Percentiles rank a stretch among this genome's conserved stretches.
Evolutionary conservation across 2,888 invertebrate genomes (phyloP).

Genomic region (Lasioglossum vierecki): DNA sequence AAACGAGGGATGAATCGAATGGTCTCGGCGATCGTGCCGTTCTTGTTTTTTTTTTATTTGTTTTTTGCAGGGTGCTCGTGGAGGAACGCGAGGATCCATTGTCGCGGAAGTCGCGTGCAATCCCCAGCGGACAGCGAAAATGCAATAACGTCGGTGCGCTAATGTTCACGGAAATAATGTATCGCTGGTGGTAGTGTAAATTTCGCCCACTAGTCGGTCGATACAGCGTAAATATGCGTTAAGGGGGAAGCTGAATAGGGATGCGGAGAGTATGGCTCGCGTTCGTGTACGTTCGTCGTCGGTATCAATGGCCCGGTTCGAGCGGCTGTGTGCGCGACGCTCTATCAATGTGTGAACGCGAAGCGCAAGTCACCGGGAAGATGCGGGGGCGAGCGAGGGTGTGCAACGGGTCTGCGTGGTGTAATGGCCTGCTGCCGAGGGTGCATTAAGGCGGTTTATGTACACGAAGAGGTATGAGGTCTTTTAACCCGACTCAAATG

Average conservation of each 20-base stretch:
- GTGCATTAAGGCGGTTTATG: constrained; percentile 80
- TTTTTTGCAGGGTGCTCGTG: background rate
- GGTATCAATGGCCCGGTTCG: constrained; percentile 42
- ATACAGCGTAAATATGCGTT: constrained; percentile 77
- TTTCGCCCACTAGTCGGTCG: constrained; percentile 76
- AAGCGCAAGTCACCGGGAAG: constrained; percentile 42
- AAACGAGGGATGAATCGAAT: background rate
- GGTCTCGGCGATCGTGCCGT: constrained; percentile 6
- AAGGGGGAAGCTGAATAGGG: constrained; percentile 60
- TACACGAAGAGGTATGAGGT: constrained; percentile 71
- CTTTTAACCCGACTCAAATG: constrained; percentile 77
- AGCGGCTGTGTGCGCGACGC: constrained; percentile 9
- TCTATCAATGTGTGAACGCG: constrained; percentile 50
- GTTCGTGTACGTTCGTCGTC: constrained; percentile 38
- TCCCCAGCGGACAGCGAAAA: constrained; percentile 57
- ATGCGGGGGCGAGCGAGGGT: constrained; percentile 21
- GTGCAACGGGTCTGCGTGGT: constrained; percentile 61
- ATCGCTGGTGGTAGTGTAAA: constrained; percentile 73
- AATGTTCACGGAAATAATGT: constrained; percentile 77
- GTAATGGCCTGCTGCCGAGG: constrained; percentile 78
- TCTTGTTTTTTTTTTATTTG: background rate
- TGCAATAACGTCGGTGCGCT: constrained; percentile 71
- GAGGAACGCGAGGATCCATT: constrained; percentile 50
- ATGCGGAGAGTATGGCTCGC: constrained; percentile 37
- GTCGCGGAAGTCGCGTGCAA: constrained; percentile 53